A percentile compares a stretch with the other conserved stretches of the same genome.
Conservation (phyloP, 2,113 vertebrate genomes). For the Accipiter cooperii region DNA sequence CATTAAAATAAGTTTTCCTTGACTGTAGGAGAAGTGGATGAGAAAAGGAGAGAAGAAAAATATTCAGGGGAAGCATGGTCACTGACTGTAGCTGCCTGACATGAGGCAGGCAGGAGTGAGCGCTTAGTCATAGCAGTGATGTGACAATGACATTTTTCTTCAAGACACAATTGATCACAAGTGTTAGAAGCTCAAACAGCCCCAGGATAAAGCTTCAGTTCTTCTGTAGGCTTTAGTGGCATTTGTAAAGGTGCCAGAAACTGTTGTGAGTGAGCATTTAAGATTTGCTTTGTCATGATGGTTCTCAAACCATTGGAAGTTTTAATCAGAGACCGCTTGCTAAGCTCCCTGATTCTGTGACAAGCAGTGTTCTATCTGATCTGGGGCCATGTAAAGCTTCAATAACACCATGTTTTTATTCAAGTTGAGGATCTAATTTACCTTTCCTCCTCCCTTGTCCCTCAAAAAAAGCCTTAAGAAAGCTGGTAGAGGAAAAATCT, state of each 20-base stretch:
- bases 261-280: neutral
- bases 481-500: neutral
- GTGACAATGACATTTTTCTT: neutral
- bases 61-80: neutral
- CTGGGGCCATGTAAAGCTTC: neutral
- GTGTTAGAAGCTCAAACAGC: neutral
- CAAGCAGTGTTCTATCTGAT: neutral
- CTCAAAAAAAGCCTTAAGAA: neutral
- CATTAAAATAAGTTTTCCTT: neutral
- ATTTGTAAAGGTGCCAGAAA: neutral
- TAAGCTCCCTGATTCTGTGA: neutral
- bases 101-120: neutral
- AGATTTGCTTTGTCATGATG: neutral
- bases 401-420: neutral
- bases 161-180: neutral
- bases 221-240: neutral
- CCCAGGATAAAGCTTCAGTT: neutral
- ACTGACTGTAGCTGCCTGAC: neutral
- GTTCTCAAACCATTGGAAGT: rapidly evolving
- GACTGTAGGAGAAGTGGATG: neutral
- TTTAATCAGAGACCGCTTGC: neutral
- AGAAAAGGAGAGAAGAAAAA: neutral
- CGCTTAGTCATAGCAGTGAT: neutral
- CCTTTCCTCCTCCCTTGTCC: neutral
- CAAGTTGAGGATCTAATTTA: neutral